Evolutionary conservation across 2,888 invertebrate genomes (phyloP).

Genomic region (Drosophila neotestacea): DNA sequence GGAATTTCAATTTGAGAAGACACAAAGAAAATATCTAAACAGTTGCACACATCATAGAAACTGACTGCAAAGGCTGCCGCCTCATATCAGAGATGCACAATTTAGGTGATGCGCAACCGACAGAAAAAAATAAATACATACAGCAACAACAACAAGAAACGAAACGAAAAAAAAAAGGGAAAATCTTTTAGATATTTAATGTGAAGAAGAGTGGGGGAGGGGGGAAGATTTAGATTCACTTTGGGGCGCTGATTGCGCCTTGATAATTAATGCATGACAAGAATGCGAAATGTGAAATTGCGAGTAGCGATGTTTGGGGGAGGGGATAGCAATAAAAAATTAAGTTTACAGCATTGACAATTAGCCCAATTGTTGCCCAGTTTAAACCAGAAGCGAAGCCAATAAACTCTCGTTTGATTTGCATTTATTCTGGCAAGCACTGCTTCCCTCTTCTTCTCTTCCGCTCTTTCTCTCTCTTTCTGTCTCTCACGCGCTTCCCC

Average conservation of each 20-base stretch:
- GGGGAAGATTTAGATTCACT: neutral
- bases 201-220: neutral
- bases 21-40: slow-evolving; percentile 34
- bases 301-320: slow-evolving; percentile 3
- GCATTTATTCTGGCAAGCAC: slow-evolving; percentile 38
- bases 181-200: slow-evolving; percentile 8
- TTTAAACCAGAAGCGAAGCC: slow-evolving; percentile 46
- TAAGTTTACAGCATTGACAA: slow-evolving; percentile 5
- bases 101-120: slow-evolving; percentile 60
- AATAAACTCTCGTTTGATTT: slow-evolving; percentile 49
- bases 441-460: neutral
- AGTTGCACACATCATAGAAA: slow-evolving; percentile 28
- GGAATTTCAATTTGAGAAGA: slow-evolving; percentile 8
- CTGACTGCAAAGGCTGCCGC: slow-evolving; percentile 27
- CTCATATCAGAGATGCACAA: slow-evolving; percentile 56
- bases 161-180: neutral
- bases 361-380: slow-evolving; percentile 26
- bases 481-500: neutral
- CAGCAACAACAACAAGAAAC: too few relatives aligned
- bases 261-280: slow-evolving; percentile 81
- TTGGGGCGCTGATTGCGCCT: slow-evolving; percentile 64
- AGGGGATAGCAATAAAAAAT: neutral
- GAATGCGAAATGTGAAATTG: slow-evolving; percentile 66
- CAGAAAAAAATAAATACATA: slow-evolving; percentile 10
- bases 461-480: neutral